Evolutionary conservation across 2,797 vertebrate genomes (phyloP), one percentile per base, ranked within the genome.

Genomic region (Megaceryle alcyon): DNA sequence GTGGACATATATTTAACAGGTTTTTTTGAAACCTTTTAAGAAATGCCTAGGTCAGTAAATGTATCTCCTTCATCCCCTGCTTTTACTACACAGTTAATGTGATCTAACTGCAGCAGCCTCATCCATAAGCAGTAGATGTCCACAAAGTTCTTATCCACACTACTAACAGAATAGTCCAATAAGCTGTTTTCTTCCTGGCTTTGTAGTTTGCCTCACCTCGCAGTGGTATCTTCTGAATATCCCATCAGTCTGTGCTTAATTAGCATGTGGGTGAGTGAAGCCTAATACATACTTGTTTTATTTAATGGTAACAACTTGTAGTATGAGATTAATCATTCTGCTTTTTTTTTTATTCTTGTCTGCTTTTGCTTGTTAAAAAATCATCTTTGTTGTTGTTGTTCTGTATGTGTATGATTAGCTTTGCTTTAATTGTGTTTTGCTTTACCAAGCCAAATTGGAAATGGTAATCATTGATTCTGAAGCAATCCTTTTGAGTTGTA

Each of bases 161-260:
- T 94, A 72, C 95, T 95, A 97, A 96, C 80, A 77, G 96, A 97
- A 83, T 97, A 98, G 90, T 92, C 93, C 95, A 98, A 93, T 97
- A 95, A 98, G 97, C 94, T 98, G 86, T 98, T 98, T 95, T 98
- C 95, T 98, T 97, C 97, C 98, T 97, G 98, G 97, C 98, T 98
- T 98, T 98, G 88, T 98, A 98, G 98, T 98, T 98, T 88, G 87
- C 98, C 92, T 98, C 98, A 96, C 92, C 98, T 98, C 98, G 96
- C 96, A 96, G 98, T 98, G 98, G 98, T 97, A 97, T 98, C 98
- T 98, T 98, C 98, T 98, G 98, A 98, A 83, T 97, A 94, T 97
- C 91, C 88, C 97, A 73, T 97, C 97, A 97, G 81, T 97, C 96
- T 98, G 96, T 97, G 97, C 97, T 97, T 98, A 98, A 97, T 97